Base-by-base conservation (phyloP, 1,140 invertebrate genomes). In the Drosophila pandora region DNA sequence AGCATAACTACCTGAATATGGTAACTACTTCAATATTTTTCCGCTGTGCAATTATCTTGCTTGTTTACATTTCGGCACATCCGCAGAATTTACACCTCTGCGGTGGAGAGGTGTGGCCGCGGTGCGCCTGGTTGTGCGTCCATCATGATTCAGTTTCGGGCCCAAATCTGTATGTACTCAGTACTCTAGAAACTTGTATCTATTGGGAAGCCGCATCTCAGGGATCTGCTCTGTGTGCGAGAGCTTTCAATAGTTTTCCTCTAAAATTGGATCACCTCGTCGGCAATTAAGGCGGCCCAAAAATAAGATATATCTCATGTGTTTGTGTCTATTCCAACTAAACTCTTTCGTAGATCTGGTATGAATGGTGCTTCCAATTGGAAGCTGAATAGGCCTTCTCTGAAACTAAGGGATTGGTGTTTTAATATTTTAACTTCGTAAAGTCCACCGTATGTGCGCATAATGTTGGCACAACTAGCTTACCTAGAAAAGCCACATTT, bases 191-290 rank as follows among this genome's bases (percentile, higher is more conserved):
- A 57, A 58, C 60, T 62, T 68, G 65, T 68, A 61, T 79, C 39
- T 75, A 54, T 70, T 61, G 70, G 78, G 39, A 62, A 72, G 61
- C 57, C 67, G 45, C 28, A 72, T 81, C 71, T 69, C 28, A 10
- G 57, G 45, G 39, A 21, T 4, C 3, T 12, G 2, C n/a, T 41
- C 2, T 23, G 53, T 34, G 22, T 59, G 30, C 25, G 22, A 61
- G 39, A 71, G 63, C 61, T 79, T 60, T 58, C 49, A 53, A 59
- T 67, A 63, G 60, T 63, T 79, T 68, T 60, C 28, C 62, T 71
- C 81, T 84, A 84, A 84, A 85, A 63, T 68, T 85, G 76, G 76
- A 85, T 76, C 50, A 23, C 55, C 48, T 56, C 55, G 47, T 63
- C 49, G 71, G 80, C 80, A 76, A 83, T 85, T 85, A 73, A 84